Conservation (phyloP, 2,888 invertebrate species). For the Drosophila stalkeri region DNA sequence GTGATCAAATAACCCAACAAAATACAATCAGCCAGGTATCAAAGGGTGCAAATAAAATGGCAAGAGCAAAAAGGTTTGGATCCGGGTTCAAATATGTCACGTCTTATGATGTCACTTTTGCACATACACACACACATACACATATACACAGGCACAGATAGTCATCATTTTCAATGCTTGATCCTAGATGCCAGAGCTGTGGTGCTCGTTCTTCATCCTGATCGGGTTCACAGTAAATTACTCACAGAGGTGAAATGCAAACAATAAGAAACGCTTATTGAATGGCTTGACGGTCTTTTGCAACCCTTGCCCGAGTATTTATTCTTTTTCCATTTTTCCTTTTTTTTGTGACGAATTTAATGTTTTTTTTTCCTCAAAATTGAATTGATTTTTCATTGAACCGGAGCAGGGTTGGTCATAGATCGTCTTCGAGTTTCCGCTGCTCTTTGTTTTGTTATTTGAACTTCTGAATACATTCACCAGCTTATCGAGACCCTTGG, state of each 20-base stretch:
- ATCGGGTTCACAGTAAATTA: constrained; percentile 83
- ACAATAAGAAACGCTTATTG: constrained; percentile 64
- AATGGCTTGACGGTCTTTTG: constrained; percentile 47
- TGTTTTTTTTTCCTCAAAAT: constrained; percentile 80
- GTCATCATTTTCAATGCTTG: constrained; percentile 43
- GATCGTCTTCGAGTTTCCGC: constrained; percentile 62
- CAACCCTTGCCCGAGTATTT: constrained; percentile 70
- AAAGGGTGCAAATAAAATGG: constrained; percentile 81
- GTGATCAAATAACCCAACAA: constrained; percentile 79
- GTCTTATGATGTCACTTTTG: constrained; percentile 83
- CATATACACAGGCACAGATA: constrained; percentile 41
- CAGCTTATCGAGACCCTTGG: constrained; percentile 46
- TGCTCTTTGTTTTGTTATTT: constrained; percentile 65
- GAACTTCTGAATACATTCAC: constrained; percentile 68
- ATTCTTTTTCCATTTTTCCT: constrained; percentile 38
- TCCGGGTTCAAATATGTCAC: constrained; percentile 77
- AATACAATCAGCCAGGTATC: constrained; percentile 57
- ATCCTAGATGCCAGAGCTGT: constrained; percentile 32
- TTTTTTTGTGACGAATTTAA: constrained; percentile 72
- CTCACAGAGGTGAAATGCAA: constrained; percentile 82
- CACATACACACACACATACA: constrained; percentile 31
- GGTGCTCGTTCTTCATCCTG: constrained; percentile 30
- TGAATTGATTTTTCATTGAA: constrained; percentile 77
- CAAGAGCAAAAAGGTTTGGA: constrained; percentile 55
- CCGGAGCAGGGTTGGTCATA: constrained; percentile 67